Base-by-base conservation (phyloP, 1,140 invertebrate genomes). In the Metaphire vulgaris region DNA sequence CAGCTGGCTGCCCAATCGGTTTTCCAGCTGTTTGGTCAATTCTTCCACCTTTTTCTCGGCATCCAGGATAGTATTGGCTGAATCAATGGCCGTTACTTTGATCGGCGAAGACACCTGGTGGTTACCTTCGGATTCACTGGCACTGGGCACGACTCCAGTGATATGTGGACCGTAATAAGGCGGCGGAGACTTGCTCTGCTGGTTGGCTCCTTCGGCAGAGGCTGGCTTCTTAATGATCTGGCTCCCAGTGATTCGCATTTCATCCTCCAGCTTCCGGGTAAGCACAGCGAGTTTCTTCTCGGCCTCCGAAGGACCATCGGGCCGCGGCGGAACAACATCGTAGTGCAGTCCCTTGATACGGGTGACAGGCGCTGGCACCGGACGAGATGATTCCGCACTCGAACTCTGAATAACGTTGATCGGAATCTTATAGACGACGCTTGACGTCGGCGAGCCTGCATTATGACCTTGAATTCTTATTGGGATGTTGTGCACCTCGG, bases 1-100 rank as follows among this genome's bases (percentile, higher is more conserved):
- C 86, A 94, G 92, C 80, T 94, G 92, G 81, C 93, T 92, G 83
- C 97, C 95, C 91, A 97, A 93, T 88, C 96, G 93, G 83, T 96
- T 93, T 86, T 96, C 94, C 76, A 96, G 88, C 83, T 95, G 92
- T 69, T 92, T 88, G 1, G 93, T 96, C 68, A 96, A 87, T 82
- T 94, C 93, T 85, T 96, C 93, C 81, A 96, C n/a, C 68, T 82
- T 81, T 74, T 91, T 89, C 85, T 96, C 93, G 41, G 93, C 93
- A 86, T 95, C 93, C 70, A 92, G 93, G 16, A 92, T 92, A 0
- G 92, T 93, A 86, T 92, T 6, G 70, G 12, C 2, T 33, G 30
- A 1, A 66, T 56, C n/a, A n/a, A n/a, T n/a, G 21, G 69, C 75
- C 1, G 78, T 77, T 15, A 79, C 76, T 33, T 74, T 64, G 30